Evolutionary conservation across 1,140 invertebrate genomes (phyloP).

Genomic region (Brachionus sp.): DNA sequence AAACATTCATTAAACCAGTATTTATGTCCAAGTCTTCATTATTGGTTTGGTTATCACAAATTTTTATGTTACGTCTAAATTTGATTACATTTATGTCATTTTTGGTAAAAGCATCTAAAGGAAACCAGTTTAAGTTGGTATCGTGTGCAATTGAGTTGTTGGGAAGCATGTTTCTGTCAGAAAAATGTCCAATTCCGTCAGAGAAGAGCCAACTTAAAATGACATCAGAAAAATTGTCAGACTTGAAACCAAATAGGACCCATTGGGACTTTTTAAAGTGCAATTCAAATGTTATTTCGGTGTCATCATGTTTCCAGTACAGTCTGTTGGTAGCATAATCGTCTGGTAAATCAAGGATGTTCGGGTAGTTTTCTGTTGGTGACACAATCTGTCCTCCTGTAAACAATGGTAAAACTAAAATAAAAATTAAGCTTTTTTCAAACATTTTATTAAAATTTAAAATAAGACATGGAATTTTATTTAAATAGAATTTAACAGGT

Average conservation of each 20-base stretch:
- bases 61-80: conserved; percentile 25
- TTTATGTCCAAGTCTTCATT: background rate
- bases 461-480: no score
- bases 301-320: conserved; percentile 30
- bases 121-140: background rate
- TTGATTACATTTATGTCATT: background rate
- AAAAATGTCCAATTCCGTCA: conserved; percentile 29
- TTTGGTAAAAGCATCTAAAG: background rate
- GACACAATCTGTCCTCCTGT: background rate
- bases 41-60: background rate
- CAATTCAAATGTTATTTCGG: conserved; percentile 1
- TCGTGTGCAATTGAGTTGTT: background rate
- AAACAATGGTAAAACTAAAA: background rate
- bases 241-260: conserved; percentile 12
- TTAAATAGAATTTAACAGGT: no score
- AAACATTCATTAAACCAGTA: background rate
- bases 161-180: background rate
- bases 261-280: background rate
- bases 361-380: background rate
- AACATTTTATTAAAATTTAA: background rate
- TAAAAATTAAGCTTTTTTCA: background rate
- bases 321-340: background rate
- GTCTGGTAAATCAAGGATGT: background rate
- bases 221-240: background rate
- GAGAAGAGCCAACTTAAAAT: background rate